Percentiles rank a stretch among this genome's conserved stretches.
phyloP scores from a whole-genome alignment of 2,888 invertebrate genomes.

The Beris morrisii region DNA sequence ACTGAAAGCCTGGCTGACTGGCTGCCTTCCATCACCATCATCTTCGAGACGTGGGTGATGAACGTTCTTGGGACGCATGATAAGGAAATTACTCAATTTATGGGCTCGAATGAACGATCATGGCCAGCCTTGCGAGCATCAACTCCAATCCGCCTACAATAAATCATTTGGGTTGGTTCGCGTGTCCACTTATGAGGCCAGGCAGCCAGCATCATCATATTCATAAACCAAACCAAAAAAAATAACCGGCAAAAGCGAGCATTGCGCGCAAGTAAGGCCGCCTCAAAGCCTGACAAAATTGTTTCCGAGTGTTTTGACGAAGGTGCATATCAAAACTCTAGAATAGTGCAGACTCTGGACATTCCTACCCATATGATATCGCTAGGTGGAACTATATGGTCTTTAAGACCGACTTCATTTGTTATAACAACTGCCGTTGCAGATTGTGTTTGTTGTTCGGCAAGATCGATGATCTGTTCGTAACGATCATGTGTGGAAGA shows the following conservation, averaged over 20 bases:
- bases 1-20: constrained; percentile 23
- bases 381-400: no score
- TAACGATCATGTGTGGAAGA: constrained; percentile 12
- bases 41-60: constrained; percentile 36
- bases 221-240: no score
- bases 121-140: constrained; percentile 26
- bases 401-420: no score
- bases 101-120: constrained; percentile 34
- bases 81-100: constrained; percentile 39
- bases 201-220: constrained; percentile 19
- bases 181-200: constrained; percentile 34
- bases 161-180: constrained; percentile 33
- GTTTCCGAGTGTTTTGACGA: constrained; percentile 15
- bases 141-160: constrained; percentile 34
- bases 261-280: no score
- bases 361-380: no score
- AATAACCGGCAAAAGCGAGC: constrained; percentile 16
- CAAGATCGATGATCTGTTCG: not conserved
- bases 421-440: no score
- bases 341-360: no score
- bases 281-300: no score
- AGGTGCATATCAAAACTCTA: constrained; percentile 8
- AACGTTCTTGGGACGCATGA: constrained; percentile 34
- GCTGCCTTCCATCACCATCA: constrained; percentile 21
- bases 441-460: constrained; percentile 28